A percentile compares a stretch with the other conserved stretches of the same genome.
Evolutionary conservation across 2,113 vertebrate genomes (phyloP).

Genomic region (Anolis carolinensis): DNA sequence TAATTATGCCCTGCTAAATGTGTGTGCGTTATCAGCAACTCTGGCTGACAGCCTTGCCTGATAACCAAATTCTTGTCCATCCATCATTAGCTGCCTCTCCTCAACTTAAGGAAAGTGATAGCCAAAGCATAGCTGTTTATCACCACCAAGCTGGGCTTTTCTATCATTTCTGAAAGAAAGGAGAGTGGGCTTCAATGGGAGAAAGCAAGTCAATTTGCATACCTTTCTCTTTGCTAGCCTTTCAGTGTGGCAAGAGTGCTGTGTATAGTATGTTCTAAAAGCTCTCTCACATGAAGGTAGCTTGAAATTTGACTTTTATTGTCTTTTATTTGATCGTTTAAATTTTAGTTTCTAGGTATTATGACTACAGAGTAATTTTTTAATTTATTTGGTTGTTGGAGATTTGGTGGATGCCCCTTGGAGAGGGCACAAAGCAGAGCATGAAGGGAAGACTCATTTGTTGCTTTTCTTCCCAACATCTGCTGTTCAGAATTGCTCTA

Average conservation of each 20-base stretch:
- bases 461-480: neutral
- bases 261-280: neutral
- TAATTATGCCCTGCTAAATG: constrained; percentile 82
- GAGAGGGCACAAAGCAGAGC: neutral
- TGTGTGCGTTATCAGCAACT: constrained; percentile 81
- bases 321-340: neutral
- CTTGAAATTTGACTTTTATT: neutral
- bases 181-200: constrained; percentile 50
- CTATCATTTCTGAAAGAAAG: constrained; percentile 53
- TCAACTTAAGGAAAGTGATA: constrained; percentile 83
- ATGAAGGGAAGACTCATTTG: no score
- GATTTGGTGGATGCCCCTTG: no score
- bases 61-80: constrained; percentile 83
- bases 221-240: neutral
- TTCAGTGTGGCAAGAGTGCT: neutral
- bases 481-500: neutral
- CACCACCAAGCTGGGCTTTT: constrained; percentile 69
- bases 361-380: neutral
- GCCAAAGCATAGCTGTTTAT: constrained; percentile 79
- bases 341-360: neutral
- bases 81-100: constrained; percentile 79
- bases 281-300: neutral
- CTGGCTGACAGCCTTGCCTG: constrained; percentile 82
- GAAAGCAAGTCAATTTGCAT: constrained; percentile 66
- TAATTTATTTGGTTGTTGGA: neutral